Conservation (phyloP, 2,113 vertebrate genomes). For the Casuarius casuarius region DNA sequence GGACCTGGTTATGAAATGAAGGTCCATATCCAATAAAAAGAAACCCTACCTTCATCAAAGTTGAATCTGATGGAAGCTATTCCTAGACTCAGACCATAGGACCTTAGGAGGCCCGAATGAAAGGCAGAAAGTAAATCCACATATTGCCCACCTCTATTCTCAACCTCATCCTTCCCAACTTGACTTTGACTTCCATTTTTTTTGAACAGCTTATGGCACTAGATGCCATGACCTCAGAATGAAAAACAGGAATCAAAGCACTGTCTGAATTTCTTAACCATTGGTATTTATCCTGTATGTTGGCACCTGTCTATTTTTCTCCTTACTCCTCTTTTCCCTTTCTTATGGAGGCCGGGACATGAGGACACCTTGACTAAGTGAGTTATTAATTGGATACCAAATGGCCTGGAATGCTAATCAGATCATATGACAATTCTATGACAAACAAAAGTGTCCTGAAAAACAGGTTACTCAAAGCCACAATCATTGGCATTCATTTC, state of each 20-base stretch:
- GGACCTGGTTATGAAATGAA: background rate
- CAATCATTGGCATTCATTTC: background rate
- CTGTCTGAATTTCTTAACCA: background rate
- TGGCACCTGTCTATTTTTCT: background rate
- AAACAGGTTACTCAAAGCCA: background rate
- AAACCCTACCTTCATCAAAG: background rate
- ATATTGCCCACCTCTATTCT: background rate
- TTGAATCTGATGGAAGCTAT: background rate
- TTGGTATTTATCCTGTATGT: background rate
- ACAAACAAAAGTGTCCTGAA: conserved; percentile 8
- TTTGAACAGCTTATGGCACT: background rate
- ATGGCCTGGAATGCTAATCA: background rate
- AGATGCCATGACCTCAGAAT: background rate
- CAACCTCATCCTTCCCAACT: background rate
- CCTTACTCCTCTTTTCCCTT: background rate
- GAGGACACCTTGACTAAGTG: background rate
- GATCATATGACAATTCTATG: background rate
- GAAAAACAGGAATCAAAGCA: background rate
- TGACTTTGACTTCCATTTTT: background rate
- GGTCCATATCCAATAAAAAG: fast-evolving
- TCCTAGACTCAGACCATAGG: background rate
- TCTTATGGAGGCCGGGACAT: background rate
- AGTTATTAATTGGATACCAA: background rate
- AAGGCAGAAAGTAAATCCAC: background rate
- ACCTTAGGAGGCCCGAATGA: background rate